Percentiles rank a stretch among this genome's conserved stretches.
Evolutionary conservation across 2,113 vertebrate genomes (phyloP).

Genomic region (Eulacestoma nigropectus): DNA sequence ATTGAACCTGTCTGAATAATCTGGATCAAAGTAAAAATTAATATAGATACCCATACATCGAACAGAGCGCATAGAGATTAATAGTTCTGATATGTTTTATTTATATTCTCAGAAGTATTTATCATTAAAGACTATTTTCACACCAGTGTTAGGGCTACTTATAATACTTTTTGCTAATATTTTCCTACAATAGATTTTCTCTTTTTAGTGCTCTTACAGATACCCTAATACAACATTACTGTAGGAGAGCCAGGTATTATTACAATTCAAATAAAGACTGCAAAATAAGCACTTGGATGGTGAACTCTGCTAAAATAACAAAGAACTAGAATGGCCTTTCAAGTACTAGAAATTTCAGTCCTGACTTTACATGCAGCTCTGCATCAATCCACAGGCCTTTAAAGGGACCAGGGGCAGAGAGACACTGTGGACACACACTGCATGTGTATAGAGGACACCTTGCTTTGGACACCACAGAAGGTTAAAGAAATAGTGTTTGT

Average conservation of each 20-base stretch:
- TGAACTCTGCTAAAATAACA: neutral
- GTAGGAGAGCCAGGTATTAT: neutral
- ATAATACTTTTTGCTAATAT: neutral
- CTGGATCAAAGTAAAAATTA: neutral
- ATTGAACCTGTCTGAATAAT: neutral
- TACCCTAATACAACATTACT: neutral
- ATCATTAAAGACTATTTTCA: neutral
- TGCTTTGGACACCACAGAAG: neutral
- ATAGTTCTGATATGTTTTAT: neutral
- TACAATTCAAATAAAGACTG: neutral
- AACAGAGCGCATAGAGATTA: neutral
- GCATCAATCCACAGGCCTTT: neutral
- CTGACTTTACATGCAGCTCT: neutral
- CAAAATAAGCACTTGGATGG: neutral
- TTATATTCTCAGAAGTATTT: neutral
- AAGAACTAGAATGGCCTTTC: neutral
- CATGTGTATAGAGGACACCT: neutral
- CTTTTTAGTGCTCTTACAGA: neutral
- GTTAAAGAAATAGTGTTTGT: neutral
- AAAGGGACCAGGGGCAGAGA: neutral
- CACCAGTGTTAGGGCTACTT: neutral
- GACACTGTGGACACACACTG: neutral
- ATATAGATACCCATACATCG: neutral
- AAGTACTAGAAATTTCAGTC: neutral
- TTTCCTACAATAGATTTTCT: neutral